These are phyloP conservation scores for Lateolabrax maculatus DNA, from an alignment of 2,797 vertebrate species.

Conservation along the genomic window DNA sequence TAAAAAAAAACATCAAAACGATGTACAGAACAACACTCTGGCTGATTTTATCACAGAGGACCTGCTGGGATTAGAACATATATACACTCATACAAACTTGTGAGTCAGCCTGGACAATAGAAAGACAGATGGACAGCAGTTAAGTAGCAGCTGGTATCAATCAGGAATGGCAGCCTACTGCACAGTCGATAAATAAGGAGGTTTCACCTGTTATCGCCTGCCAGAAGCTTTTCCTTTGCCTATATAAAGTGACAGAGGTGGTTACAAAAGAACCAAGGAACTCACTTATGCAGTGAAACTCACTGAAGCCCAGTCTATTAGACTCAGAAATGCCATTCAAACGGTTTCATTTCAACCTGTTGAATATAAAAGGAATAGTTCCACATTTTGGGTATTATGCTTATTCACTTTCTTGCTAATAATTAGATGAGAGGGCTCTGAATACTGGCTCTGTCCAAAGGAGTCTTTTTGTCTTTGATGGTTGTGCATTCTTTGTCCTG, in stretches of 20 bases:
- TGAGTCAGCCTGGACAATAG: conserved; percentile 56
- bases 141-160: conserved; percentile 77
- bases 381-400: not conserved
- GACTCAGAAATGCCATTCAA: conserved; percentile 23
- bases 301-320: conserved; percentile 31
- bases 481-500: not conserved
- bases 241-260: conserved; percentile 69
- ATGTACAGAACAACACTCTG: not conserved
- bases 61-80: conserved; percentile 22
- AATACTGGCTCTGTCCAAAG: not conserved
- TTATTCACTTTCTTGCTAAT: conserved; percentile 11
- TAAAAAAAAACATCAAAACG: not conserved
- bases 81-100: conserved; percentile 2
- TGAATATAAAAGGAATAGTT: conserved; percentile 15
- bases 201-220: conserved; percentile 72
- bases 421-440: conserved; percentile 18
- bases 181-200: conserved; percentile 77
- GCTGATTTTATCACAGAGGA: not conserved
- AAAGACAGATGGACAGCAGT: conserved; percentile 76
- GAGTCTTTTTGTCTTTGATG: not conserved
- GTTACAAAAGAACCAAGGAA: conserved; percentile 61
- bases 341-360: conserved; percentile 30
- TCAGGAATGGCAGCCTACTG: conserved; percentile 64
- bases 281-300: conserved; percentile 59
- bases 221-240: conserved; percentile 66